Evolutionary conservation across 2,113 vertebrate species (phyloP).

Genomic region (Lamprologus speciosus): DNA sequence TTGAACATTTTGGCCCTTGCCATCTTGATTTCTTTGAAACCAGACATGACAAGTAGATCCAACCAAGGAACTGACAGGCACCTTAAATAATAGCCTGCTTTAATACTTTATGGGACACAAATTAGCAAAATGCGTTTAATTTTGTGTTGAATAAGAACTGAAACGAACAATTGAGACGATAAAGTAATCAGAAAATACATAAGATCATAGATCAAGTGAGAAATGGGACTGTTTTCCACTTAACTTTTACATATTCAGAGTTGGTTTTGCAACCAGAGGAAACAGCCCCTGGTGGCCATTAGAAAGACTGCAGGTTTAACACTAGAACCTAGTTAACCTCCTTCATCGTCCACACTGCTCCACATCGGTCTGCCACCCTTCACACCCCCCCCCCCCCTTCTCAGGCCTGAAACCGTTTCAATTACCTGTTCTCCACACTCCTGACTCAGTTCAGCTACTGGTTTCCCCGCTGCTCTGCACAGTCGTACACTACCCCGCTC

Average conservation of each 20-base stretch:
- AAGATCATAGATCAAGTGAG: neutral
- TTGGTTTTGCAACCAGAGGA: neutral
- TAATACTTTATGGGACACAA: neutral
- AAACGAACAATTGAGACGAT: neutral
- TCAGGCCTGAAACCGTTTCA: neutral
- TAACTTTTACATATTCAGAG: neutral
- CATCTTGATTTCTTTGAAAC: neutral
- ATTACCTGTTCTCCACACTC: neutral
- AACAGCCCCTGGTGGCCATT: neutral
- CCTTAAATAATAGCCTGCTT: neutral
- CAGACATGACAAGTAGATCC: neutral
- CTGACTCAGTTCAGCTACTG: neutral
- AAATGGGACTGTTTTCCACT: neutral
- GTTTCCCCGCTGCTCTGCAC: neutral
- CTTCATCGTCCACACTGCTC: neutral
- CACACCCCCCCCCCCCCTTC: neutral
- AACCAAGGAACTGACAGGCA: neutral
- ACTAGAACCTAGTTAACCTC: neutral
- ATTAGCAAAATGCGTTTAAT: neutral
- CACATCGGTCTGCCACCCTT: neutral
- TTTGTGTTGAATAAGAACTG: neutral
- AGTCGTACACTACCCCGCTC: neutral
- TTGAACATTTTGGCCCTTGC: neutral
- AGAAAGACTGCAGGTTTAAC: neutral
- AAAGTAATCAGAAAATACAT: neutral